Evolutionary conservation across 2,113 vertebrate genomes (phyloP).

Genomic region (Centrocercus urophasianus): DNA sequence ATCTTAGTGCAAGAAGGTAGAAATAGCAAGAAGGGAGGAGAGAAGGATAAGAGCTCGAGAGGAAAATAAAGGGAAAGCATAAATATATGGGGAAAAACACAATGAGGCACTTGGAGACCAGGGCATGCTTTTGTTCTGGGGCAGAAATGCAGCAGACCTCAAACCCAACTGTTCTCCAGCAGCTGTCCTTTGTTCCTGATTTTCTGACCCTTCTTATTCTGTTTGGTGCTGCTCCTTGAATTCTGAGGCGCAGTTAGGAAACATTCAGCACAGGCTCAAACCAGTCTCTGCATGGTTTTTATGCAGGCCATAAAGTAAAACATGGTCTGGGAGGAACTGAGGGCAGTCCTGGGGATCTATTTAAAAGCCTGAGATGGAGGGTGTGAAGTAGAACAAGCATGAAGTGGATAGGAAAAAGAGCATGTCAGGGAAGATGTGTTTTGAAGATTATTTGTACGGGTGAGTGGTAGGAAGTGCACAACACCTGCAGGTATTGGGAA

Average conservation of each 20-base stretch:
- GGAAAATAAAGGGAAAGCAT: not conserved
- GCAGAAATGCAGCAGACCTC: not conserved
- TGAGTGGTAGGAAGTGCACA: not conserved
- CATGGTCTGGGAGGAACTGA: not conserved
- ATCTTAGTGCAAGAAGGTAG: not conserved
- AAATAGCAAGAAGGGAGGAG: not conserved
- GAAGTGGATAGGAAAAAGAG: not conserved
- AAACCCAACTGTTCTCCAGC: not conserved
- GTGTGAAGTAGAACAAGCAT: not conserved
- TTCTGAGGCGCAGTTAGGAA: not conserved
- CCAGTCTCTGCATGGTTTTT: not conserved
- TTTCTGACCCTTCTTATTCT: not conserved
- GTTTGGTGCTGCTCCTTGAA: accelerated
- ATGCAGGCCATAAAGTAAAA: not conserved
- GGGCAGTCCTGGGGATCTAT: not conserved
- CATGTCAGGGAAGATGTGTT: not conserved
- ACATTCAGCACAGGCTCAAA: not conserved
- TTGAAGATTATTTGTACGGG: not conserved
- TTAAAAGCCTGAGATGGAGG: not conserved
- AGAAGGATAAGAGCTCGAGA: not conserved
- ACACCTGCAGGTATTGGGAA: not conserved
- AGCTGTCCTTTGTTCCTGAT: not conserved
- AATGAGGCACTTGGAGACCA: not conserved
- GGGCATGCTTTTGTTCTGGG: not conserved
- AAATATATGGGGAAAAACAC: not conserved